Base-by-base conservation (phyloP, 1,140 invertebrate species). In the Calliphora vicina region DNA sequence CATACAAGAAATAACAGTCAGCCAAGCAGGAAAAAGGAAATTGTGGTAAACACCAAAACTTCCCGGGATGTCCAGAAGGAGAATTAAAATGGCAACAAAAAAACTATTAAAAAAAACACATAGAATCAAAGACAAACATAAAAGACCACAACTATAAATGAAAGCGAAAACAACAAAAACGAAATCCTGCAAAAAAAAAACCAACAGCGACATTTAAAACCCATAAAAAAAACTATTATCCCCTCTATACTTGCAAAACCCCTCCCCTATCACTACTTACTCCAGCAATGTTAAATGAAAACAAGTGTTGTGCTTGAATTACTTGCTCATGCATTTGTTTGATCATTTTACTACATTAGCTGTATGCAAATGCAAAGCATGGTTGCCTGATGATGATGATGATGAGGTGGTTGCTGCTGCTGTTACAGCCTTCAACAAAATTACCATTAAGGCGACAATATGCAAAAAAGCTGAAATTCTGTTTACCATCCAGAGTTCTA, bases 21-120 rank as follows among this genome's bases (percentile, higher is more conserved):
- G 74, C 8, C 74, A 78, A 78, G 42, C 74, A 78, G 74, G 74
- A 78, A 78, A 78, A 78, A 78, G 74, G 74, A 78, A 78, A 78
- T 78, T 78, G 74, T 78, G 74, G 74, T 78, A 78, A 78, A 78
- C 35, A 78, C 35, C 35, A 78, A 45, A 78, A 78, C 74, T 78
- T 78, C 74, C 74, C 35, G 74, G n/a, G n/a, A 43, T 78, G 35
- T 67, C n/a, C 61, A 23, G 61, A 20, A 23, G 61, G 23, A 67
- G 6, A 20, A 67, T 50, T 13, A 35, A 35, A 35, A 6, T 35
- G 35, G 35, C 35, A 35, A 8, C 35, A 35, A 35, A 35, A 35
- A 50, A 50, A 50, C 12, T 50, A 50, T 3, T 17, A 50, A 6
- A 13, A 23, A 25, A 20, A 25, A 67, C 20, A 23, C n/a, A 25